A percentile compares a stretch with the other conserved stretches of the same genome.
phyloP scores from a whole-genome alignment of 2,113 vertebrate genomes.

The Pygathrix nemaeus region DNA sequence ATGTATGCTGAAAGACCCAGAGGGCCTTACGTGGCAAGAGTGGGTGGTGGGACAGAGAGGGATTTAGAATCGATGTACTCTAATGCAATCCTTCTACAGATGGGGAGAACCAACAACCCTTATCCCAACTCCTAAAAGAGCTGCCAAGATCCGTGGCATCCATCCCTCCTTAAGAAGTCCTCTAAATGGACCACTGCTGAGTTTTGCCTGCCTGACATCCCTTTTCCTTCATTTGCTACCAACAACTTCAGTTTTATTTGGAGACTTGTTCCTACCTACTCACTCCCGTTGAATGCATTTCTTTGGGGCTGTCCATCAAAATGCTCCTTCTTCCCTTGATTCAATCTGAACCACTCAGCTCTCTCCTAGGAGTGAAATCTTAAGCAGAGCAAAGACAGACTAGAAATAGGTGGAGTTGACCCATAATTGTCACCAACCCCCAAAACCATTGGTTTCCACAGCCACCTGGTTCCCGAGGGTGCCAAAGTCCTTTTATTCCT shows the following conservation, averaged over 20 bases:
- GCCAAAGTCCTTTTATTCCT: not conserved
- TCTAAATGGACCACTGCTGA: not conserved
- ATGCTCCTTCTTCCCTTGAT: not conserved
- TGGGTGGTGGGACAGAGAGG: not conserved
- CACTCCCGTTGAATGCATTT: not conserved
- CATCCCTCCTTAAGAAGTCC: not conserved
- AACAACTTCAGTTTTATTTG: not conserved
- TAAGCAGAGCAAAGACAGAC: not conserved
- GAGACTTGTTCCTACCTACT: not conserved
- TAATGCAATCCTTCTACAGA: not conserved
- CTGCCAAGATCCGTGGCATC: not conserved
- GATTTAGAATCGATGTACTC: not conserved
- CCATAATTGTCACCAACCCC: not conserved
- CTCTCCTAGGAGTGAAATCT: not conserved
- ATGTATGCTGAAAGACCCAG: not conserved
- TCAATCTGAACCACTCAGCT: not conserved
- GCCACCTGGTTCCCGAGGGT: not conserved
- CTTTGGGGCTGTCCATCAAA: not conserved
- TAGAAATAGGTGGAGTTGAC: not conserved
- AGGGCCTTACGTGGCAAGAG: not conserved
- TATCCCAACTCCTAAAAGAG: not conserved
- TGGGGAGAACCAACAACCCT: not conserved
- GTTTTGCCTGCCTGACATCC: not conserved
- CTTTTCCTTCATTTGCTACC: not conserved
- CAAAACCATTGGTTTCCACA: not conserved